Evolutionary conservation across 2,888 invertebrate species (phyloP).

Genomic region (Gandaritis pyraliata): DNA sequence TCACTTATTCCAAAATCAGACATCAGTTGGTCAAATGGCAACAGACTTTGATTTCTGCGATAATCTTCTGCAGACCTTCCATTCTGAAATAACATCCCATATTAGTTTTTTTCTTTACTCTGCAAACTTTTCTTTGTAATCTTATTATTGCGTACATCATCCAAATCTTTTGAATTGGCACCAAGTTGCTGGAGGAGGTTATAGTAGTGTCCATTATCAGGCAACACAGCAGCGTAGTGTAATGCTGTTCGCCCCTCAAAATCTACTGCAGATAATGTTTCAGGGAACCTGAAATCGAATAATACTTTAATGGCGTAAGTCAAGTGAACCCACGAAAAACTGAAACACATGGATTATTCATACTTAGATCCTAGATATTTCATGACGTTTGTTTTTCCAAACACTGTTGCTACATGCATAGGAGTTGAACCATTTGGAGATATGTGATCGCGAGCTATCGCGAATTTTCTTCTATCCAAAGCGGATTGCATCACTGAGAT

Average conservation of each 20-base stretch:
- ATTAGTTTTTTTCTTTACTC: background rate
- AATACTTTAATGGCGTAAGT: background rate
- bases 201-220: slow-evolving; percentile 95
- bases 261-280: slow-evolving; percentile 92
- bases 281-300: slow-evolving; percentile 87
- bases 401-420: slow-evolving; percentile 93
- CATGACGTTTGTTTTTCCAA: slow-evolving; percentile 92
- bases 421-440: slow-evolving; percentile 94
- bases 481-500: slow-evolving; percentile 93
- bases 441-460: slow-evolving; percentile 92
- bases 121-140: background rate
- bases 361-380: slow-evolving; percentile 85
- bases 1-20: slow-evolving; percentile 89
- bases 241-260: slow-evolving; percentile 93
- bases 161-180: slow-evolving; percentile 91
- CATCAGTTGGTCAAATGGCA: slow-evolving; percentile 88
- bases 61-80: slow-evolving; percentile 93
- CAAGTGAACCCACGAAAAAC: background rate
- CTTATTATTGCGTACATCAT: slow-evolving; percentile 87
- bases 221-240: slow-evolving; percentile 93
- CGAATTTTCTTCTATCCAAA: slow-evolving; percentile 95
- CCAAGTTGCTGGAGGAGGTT: slow-evolving; percentile 93
- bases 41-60: slow-evolving; percentile 86
- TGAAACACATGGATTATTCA: background rate
- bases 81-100: slow-evolving; percentile 78